Base-by-base conservation (phyloP, 2,888 invertebrate species). In the Drosophila suboccidentalis region DNA sequence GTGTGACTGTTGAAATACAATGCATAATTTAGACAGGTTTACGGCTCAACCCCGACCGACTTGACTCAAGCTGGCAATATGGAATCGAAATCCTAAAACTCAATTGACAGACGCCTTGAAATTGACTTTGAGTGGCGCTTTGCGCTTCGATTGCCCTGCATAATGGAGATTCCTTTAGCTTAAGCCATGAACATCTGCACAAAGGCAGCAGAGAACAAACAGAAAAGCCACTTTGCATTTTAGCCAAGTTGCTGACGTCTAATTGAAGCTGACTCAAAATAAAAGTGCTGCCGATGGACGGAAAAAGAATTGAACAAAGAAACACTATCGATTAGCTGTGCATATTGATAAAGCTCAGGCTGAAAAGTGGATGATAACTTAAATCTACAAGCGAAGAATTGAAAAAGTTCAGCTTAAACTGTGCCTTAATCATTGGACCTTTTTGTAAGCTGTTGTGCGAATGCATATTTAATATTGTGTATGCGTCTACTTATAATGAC, bases 121-220 rank as follows among this genome's bases (percentile, higher is more conserved):
- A 53, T 43, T 47, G 75, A 75, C 72, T 60, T 75, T 75, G 75
- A 75, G 75, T 75, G 75, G 75, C 75, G 71, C 67, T 73, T 72
- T 75, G 62, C 82, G 89, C 87, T 80, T 87, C 86, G 70, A 75
- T 87, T 80, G 82, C 65, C 71, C 76, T 80, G 85, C 88, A 87
- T 82, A 87, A 89, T 82, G 80, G 78, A 73, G 58, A 32, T 51
- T 73, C 53, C 43, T 61, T 60, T 58, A 60, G 88, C 75, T 71
- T 86, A 80, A 82, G 80, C 83, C 60, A 62, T 58, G 60, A 69
- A 57, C 66, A 64, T 63, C 58, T 61, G 74, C 77, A 81, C 65
- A 74, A 82, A 76, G 62, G 75, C 57, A 64, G 66, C 61, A 51
- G 55, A 19, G 50, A 44, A 61, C 65, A 78, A 88, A 82, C 65